phyloP scores from a whole-genome alignment of 2,888 invertebrate genomes.

The Volucella bombylans region DNA sequence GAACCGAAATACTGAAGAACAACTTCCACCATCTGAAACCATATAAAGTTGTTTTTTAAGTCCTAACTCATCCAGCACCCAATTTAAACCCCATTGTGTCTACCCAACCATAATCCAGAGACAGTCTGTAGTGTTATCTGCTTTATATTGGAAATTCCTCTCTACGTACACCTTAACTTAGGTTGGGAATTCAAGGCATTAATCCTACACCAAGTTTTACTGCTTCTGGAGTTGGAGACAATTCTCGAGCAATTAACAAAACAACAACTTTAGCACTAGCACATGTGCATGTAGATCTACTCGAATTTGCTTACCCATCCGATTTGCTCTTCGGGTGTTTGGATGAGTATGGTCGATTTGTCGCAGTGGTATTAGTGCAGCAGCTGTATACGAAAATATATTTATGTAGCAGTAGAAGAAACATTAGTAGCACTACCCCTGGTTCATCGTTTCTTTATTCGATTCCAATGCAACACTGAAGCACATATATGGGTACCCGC shows the following conservation, averaged over 20 bases:
- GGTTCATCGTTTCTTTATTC: slow-evolving; percentile 47
- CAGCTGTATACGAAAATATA: too few relatives aligned
- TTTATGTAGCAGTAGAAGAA: slow-evolving; percentile 17
- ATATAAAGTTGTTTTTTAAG: not conserved
- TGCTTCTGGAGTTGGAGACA: slow-evolving; percentile 35
- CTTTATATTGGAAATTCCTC: slow-evolving; percentile 46
- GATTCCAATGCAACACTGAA: slow-evolving; percentile 54
- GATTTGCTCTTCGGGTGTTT: slow-evolving; percentile 46
- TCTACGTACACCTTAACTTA: slow-evolving; percentile 2
- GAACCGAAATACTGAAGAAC: slow-evolving; percentile 21
- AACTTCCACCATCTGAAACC: slow-evolving; percentile 13
- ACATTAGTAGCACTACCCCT: slow-evolving; percentile 3
- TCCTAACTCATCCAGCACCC: slow-evolving; percentile 42
- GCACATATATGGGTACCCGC: slow-evolving; percentile 64
- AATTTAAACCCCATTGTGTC: slow-evolving; percentile 59
- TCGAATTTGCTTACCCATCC: slow-evolving; percentile 59
- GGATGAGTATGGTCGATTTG: not conserved
- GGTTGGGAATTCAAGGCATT: slow-evolving; percentile 46
- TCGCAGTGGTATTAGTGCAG: too few relatives aligned
- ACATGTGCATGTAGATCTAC: slow-evolving; percentile 2
- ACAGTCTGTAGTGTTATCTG: slow-evolving; percentile 26
- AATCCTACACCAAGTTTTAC: slow-evolving; percentile 47
- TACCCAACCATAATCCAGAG: too few relatives aligned
- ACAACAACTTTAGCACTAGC: slow-evolving; percentile 68
- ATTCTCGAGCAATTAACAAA: slow-evolving; percentile 71